Evolutionary conservation across 2,888 invertebrate genomes (phyloP), one percentile per base, ranked within the genome.

Genomic region (Hermaeophaga mercurialis): DNA sequence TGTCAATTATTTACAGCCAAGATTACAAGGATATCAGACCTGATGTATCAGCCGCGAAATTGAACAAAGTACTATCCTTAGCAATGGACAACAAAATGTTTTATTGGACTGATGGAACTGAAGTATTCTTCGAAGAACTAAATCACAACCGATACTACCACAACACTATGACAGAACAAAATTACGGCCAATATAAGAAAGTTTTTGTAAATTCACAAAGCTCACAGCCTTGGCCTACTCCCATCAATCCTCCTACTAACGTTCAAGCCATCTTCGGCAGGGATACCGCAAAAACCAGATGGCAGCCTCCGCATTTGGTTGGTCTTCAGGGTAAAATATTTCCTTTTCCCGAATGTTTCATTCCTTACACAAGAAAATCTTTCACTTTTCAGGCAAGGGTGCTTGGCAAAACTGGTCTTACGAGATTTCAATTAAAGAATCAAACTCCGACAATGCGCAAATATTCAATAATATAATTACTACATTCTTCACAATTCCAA

Each of bases 81-180:
- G 88, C 89, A 0, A 85, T 85, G 71, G 88, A 88, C 3, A 86
- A 88, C 69, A 88, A 88, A 5, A 81, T 89, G 8, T 92, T 94
- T 72, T 93, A 90, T 72, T 94, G 94, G 92, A 92, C 91, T 0
- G 89, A 90, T 70, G 91, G 90, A 0, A 81, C 83, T 47, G 85
- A 87, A 70, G 85, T 93, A 61, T 81, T 89, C 39, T 85, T 85
- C 9, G 94, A 95, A 75, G 92, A 91, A 69, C 90, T 89, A 73
- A 89, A 87, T 69, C 78, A 54, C 47, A 81, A 88, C 62, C 85
- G 82, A 69, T 93, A 89, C 71, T 90, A 87, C 70, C 91, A 92
- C 71, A 92, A 90, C 72, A 83, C 85, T 38, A 89, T 86, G 71
- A 86, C 87, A 3, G 81, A 81, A 50, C 74, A 79, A 61, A 72